Evolutionary conservation across 2,113 vertebrate species (phyloP).

Genomic region (Corvus cornix): DNA sequence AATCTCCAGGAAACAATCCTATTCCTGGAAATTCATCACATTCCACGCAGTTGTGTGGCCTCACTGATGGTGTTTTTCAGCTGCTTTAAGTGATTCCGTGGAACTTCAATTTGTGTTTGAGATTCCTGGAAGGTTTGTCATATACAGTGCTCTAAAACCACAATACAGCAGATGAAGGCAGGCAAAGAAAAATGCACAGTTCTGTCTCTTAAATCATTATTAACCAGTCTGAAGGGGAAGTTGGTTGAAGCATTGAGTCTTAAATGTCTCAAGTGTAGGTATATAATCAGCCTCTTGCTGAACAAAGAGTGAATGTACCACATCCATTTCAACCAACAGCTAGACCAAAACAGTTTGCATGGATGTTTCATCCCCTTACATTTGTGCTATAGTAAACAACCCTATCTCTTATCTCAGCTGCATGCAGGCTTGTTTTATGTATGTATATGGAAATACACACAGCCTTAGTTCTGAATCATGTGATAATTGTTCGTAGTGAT

Average conservation of each 20-base stretch:
- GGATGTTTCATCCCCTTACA: not conserved
- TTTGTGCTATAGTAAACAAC: not conserved
- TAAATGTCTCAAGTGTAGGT: not conserved
- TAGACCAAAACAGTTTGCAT: not conserved
- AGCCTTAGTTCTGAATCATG: not conserved
- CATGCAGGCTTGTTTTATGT: not conserved
- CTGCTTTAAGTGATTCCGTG: conserved; percentile 10
- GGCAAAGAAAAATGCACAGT: not conserved
- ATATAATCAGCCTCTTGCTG: not conserved
- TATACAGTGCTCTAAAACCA: not conserved
- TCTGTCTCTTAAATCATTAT: not conserved
- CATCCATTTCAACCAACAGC: not conserved
- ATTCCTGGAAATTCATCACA: conserved; percentile 42
- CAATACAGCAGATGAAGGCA: not conserved
- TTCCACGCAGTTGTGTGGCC: conserved; percentile 1
- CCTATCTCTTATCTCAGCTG: not conserved
- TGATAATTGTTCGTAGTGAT: not conserved
- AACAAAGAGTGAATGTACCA: not conserved
- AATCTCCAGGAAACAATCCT: conserved; percentile 35
- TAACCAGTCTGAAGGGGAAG: not conserved
- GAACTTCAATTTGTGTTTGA: conserved; percentile 24
- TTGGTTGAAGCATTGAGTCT: not conserved
- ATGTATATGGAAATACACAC: not conserved
- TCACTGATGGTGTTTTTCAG: not conserved
- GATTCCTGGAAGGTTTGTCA: conserved; percentile 58